Evolutionary conservation across 92 coral and sea anemone genomes (phyloP), one percentile per base, ranked within the genome.

Genomic region (Montipora capitata): DNA sequence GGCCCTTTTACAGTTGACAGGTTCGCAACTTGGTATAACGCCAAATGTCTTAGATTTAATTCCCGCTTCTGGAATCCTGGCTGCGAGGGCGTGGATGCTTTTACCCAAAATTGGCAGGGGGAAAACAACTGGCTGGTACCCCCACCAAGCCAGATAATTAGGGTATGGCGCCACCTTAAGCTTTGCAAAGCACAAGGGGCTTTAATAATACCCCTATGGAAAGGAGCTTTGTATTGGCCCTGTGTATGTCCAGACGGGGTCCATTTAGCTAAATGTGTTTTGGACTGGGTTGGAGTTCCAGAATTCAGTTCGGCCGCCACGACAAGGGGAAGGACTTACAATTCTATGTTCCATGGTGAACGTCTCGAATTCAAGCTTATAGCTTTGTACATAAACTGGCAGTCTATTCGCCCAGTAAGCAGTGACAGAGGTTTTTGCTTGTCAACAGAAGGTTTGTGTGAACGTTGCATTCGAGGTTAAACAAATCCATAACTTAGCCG

Each of bases 101-200:
- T 59, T 13, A 59, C 86, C 6, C 48, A 54, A 5, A 56, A 84
- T 45, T 85, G 91, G 91, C 69, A 10, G 17, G 86, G 86, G 35
- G 79, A 90, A 63, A 90, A 85, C 16, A 90, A 85, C n/a, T n/a
- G n/a, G n/a, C n/a, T 90, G 94, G 91, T 76, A n/a, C n/a, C n/a
- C n/a, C n/a, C n/a, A n/a, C n/a, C n/a, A n/a, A n/a, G n/a, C n/a
- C n/a, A n/a, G n/a, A n/a, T n/a, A n/a, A n/a, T n/a, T n/a, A n/a
- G n/a, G n/a, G n/a, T 76, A 12, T 84, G 93, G 93, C 44, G 54
- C 14, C 86, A 90, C 58, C 85, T 90, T 76, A 43, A 90, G 82
- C 62, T 45, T 72, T 85, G 87, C 45, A 90, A 51, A 54, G 90
- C 94, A 3, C 81, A 41, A 79, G 87, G 91, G 4, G 91, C 38